A percentile compares a stretch with the other conserved stretches of the same genome.
phyloP scores from a whole-genome alignment of 1,140 invertebrate genomes.

The Dufourea novaeangliae region DNA sequence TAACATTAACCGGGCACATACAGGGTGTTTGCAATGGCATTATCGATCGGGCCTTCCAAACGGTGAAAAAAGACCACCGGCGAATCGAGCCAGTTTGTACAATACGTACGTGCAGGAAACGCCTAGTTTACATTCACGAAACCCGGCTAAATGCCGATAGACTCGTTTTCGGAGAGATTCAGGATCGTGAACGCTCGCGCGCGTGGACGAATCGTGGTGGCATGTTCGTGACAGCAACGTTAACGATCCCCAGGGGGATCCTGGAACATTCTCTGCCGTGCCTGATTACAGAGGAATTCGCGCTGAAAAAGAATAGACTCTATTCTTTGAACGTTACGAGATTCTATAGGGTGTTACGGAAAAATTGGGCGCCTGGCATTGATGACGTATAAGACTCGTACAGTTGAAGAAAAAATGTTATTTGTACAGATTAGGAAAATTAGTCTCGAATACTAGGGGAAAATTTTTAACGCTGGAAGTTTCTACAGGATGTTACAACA shows the following conservation, averaged over 20 bases:
- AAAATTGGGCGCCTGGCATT: too few relatives aligned
- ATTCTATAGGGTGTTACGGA: too few relatives aligned
- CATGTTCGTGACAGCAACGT: neutral
- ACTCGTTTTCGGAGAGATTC: conserved; percentile 65
- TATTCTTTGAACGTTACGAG: neutral
- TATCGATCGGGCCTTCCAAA: conserved; percentile 70
- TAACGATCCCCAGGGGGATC: neutral
- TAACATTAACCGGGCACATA: conserved; percentile 74
- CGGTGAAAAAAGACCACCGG: conserved; percentile 68
- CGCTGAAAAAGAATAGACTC: neutral
- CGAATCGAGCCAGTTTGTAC: conserved; percentile 69
- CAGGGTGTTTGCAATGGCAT: conserved; percentile 72
- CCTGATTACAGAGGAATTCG: neutral
- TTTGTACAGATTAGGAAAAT: too few relatives aligned
- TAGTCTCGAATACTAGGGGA: too few relatives aligned
- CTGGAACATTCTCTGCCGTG: neutral
- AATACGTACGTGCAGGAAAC: conserved; percentile 66
- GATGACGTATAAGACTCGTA: too few relatives aligned
- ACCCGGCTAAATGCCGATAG: conserved; percentile 67
- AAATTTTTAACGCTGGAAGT: too few relatives aligned
- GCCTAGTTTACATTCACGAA: conserved; percentile 70
- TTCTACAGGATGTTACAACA: too few relatives aligned
- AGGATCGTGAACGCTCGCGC: too few relatives aligned
- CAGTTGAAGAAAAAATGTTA: too few relatives aligned
- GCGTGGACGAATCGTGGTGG: neutral